A percentile compares a stretch with the other conserved stretches of the same genome.
phyloP scores from a whole-genome alignment of 2,888 invertebrate genomes.

The Drosophila merina region DNA sequence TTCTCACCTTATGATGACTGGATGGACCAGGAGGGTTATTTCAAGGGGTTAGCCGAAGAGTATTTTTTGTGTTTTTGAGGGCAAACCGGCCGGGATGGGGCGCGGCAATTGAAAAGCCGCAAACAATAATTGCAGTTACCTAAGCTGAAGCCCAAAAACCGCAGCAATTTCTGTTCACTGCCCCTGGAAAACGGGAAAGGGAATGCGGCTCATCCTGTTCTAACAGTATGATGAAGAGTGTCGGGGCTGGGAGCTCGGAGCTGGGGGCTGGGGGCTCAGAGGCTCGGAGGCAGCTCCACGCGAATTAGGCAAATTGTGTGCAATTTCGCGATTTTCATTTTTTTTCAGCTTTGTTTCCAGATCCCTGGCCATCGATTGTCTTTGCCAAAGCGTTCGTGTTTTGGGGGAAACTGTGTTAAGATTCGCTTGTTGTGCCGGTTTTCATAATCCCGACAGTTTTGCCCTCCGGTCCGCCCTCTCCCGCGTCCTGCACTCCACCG shows the following conservation, averaged over 20 bases:
- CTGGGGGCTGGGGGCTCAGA: conserved; percentile 3
- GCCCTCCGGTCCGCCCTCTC: conserved; percentile 6
- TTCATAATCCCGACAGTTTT: conserved; percentile 46
- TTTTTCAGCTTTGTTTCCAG: conserved; percentile 22
- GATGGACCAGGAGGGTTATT: neutral
- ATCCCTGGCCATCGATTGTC: conserved; percentile 50
- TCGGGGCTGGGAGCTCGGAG: neutral
- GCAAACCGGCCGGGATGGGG: conserved; percentile 27
- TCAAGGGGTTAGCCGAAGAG: neutral
- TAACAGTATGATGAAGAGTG: neutral
- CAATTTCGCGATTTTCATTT: conserved; percentile 56
- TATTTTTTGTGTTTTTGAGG: conserved; percentile 3
- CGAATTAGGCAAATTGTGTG: conserved; percentile 79
- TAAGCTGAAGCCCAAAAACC: conserved; percentile 59
- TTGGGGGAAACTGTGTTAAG: conserved; percentile 61
- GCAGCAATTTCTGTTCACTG: conserved; percentile 57
- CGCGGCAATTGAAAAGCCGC: conserved; percentile 75
- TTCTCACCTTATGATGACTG: conserved; percentile 80
- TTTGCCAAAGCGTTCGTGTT: conserved; percentile 44
- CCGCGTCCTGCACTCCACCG: conserved; percentile 23
- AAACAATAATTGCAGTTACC: conserved; percentile 75
- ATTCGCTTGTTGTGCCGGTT: conserved; percentile 39
- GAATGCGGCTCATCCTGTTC: conserved; percentile 68
- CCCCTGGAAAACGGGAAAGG: conserved; percentile 44
- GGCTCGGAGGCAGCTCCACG: conserved; percentile 22